phyloP scores from a whole-genome alignment of 1,140 invertebrate genomes.

The Radopholus similis region DNA sequence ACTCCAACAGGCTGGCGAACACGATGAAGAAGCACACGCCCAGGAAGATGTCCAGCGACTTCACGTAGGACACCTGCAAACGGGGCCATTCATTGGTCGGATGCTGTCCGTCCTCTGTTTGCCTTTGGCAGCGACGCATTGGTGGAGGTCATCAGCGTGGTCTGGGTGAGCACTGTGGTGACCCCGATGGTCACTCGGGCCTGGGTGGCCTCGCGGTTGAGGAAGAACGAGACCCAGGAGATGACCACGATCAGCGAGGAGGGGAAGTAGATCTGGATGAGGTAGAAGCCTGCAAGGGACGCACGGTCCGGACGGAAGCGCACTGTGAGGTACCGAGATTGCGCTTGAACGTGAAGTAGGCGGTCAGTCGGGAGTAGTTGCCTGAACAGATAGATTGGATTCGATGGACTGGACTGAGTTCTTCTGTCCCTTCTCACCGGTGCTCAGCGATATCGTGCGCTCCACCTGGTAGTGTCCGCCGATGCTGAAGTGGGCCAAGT shows the following conservation, averaged over 20 bases:
- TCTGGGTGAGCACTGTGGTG: slow-evolving; percentile 59
- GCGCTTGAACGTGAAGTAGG: slow-evolving; percentile 94
- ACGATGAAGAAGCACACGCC: slow-evolving; percentile 60
- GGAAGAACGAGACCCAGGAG: slow-evolving; percentile 74
- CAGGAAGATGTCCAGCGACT: slow-evolving; percentile 59
- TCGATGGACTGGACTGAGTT: not conserved
- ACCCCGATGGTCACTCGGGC: slow-evolving; percentile 84
- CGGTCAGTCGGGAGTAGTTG: slow-evolving; percentile 93
- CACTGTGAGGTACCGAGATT: slow-evolving; percentile 87
- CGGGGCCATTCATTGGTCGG: not conserved
- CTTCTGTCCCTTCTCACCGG: slow-evolving; percentile 69
- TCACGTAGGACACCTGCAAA: slow-evolving; percentile 68
- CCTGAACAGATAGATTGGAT: slow-evolving; percentile 66
- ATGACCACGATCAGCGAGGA: slow-evolving; percentile 71
- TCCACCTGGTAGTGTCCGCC: slow-evolving; percentile 83
- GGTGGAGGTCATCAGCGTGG: slow-evolving; percentile 60
- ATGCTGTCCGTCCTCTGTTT: not conserved
- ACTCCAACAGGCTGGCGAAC: slow-evolving; percentile 55
- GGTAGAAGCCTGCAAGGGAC: slow-evolving; percentile 77
- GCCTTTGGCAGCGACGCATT: slow-evolving; percentile 60
- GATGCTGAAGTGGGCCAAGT: slow-evolving; percentile 78
- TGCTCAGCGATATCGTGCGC: slow-evolving; percentile 83
- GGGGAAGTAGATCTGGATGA: slow-evolving; percentile 98
- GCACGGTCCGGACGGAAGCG: too few species aligned
- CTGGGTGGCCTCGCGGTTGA: slow-evolving; percentile 87